Percentiles rank a stretch among this genome's conserved stretches.
These are phyloP conservation scores for Pluvianellus socialis DNA, from an alignment of 2,113 vertebrate genomes.

Conservation along the genomic window DNA sequence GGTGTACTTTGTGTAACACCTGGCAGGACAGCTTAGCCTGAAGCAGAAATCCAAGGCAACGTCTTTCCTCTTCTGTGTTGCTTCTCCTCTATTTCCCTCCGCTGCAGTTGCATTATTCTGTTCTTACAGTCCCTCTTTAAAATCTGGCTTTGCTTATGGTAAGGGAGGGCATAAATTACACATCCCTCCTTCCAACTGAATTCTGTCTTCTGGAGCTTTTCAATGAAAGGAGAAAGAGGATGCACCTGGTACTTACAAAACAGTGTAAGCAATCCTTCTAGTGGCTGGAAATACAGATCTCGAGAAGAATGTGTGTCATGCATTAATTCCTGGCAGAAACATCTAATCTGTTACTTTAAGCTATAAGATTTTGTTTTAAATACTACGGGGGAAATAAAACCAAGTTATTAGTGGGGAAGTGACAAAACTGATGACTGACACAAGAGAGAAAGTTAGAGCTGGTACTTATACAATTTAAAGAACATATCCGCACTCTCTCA, in stretches of 20 bases:
- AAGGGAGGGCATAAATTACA: background rate
- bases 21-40: background rate
- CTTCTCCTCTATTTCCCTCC: background rate
- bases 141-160: background rate
- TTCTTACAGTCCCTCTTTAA: background rate
- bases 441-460: background rate
- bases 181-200: background rate
- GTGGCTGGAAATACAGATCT: background rate
- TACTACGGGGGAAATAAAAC: background rate
- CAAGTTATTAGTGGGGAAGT: background rate
- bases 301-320: background rate
- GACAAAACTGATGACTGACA: background rate
- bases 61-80: background rate
- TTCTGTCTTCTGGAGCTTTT: background rate
- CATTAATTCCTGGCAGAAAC: background rate
- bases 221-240: background rate
- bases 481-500: background rate
- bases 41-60: background rate
- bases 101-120: background rate
- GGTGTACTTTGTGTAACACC: background rate
- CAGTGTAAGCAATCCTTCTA: background rate
- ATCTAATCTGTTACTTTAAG: background rate
- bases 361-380: background rate
- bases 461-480: background rate
- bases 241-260: background rate